These are phyloP conservation scores for Lutjanus argentimaculatus DNA, from an alignment of 2,797 vertebrate genomes.

Conservation along the genomic window DNA sequence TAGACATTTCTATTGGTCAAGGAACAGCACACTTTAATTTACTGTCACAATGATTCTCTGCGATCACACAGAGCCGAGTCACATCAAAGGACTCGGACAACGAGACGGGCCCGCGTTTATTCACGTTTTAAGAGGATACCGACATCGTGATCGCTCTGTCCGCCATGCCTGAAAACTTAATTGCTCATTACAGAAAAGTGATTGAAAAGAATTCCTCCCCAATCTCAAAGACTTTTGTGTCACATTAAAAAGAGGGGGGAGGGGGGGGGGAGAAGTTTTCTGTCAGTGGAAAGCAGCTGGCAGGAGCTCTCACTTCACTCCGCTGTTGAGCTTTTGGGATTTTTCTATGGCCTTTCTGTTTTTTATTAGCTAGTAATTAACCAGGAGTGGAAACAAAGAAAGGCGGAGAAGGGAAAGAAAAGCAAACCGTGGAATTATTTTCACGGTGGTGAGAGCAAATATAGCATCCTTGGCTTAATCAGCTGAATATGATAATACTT, in stretches of 20 bases:
- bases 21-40: constrained; percentile 33
- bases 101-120: constrained; percentile 24
- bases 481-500: constrained; percentile 59
- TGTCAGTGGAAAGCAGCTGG: background rate
- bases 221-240: constrained; percentile 28
- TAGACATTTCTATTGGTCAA: constrained; percentile 19
- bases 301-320: constrained; percentile 17
- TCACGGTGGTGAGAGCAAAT: constrained; percentile 32
- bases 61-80: constrained; percentile 32
- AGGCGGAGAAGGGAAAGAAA: background rate
- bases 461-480: constrained; percentile 55
- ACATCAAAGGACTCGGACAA: constrained; percentile 42
- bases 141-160: constrained; percentile 19
- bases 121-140: constrained; percentile 17
- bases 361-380: constrained; percentile 55
- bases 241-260: background rate
- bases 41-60: constrained; percentile 36
- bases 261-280: background rate
- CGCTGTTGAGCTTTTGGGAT: constrained; percentile 8
- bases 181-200: constrained; percentile 27
- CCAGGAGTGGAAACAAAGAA: constrained; percentile 34
- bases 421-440: constrained; percentile 28
- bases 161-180: constrained; percentile 10
- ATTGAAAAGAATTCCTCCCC: constrained; percentile 19
- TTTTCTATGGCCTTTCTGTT: constrained; percentile 25